Conservation (phyloP, 1,140 invertebrate genomes). For the Epicauta chinensis region DNA sequence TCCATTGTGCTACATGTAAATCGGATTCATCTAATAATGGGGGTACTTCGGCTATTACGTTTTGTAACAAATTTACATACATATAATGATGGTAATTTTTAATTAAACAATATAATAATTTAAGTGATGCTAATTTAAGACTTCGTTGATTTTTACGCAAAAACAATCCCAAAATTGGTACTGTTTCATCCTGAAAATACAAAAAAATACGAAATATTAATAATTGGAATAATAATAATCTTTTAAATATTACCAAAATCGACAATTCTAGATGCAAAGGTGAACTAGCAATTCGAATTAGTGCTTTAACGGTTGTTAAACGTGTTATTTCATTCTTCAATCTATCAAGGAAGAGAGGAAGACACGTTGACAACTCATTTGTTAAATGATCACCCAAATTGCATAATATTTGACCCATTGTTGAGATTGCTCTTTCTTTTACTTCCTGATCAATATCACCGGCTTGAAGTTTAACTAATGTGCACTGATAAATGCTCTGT, state of each 20-base stretch:
- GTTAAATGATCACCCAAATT: slow-evolving; percentile 81
- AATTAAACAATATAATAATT: slow-evolving; percentile 78
- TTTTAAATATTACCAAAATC: slow-evolving; percentile 59
- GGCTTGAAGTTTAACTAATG: slow-evolving; percentile 79
- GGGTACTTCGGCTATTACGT: slow-evolving; percentile 69
- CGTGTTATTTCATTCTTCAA: slow-evolving; percentile 95
- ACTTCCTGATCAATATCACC: slow-evolving; percentile 98
- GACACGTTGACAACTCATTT: slow-evolving; percentile 70
- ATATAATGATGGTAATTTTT: slow-evolving; percentile 39
- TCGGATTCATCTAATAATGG: slow-evolving; percentile 89
- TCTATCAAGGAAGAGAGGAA: slow-evolving; percentile 92
- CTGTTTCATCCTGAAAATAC: slow-evolving; percentile 65
- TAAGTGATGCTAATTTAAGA: slow-evolving; percentile 85
- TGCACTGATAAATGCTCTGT: slow-evolving; percentile 76
- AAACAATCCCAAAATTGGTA: slow-evolving; percentile 90
- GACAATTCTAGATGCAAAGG: slow-evolving; percentile 82
- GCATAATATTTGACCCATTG: slow-evolving; percentile 92
- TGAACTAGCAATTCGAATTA: slow-evolving; percentile 90
- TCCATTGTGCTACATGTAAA: slow-evolving; percentile 91
- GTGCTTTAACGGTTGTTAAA: slow-evolving; percentile 90
- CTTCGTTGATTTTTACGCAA: slow-evolving; percentile 95
- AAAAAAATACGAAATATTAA: slow-evolving; percentile 19
- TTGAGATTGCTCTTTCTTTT: slow-evolving; percentile 94
- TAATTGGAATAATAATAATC: neutral
- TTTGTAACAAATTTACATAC: slow-evolving; percentile 31